Base-by-base conservation (phyloP, 2,797 vertebrate species). In the Lepus oiostolus region DNA sequence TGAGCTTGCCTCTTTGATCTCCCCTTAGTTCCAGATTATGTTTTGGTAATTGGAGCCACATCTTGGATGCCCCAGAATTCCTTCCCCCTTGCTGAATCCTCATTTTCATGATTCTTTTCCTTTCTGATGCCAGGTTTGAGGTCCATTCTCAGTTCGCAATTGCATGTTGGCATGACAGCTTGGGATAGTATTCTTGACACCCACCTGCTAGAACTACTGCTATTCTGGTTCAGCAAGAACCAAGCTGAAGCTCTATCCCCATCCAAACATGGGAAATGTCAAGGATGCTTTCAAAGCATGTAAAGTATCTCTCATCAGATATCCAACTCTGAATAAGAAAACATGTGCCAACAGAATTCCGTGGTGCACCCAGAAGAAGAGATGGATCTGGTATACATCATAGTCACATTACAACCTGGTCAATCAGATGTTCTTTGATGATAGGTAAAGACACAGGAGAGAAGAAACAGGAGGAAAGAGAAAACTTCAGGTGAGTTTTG, bases 91-190 rank as follows among this genome's bases (percentile, higher is more conserved):
- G n/a, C 85, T 52, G 7, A 85, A 77, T 38, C 11, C 12, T 76
- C 47, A 58, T n/a, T 92, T 96, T 90, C 32, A 83, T 85, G 4
- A 84, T 50, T 79, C 47, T 91, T 60, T 30, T 65, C 17, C 12
- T 95, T 88, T 93, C 58, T 79, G 17, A 86, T 28, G 35, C 11
- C 14, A 87, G 72, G 35, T 16, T 52, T 58, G 54, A 4, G 13
- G 12, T 26, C 63, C 87, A 58, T 26, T 0, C 10, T 72, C 26
- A 50, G 7, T 54, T 52, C 24, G 35, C 68, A 95, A 84, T 79
- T 58, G 38, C 17, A 88, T 42, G 7, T 32, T 84, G 50, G 32
- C 30, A 32, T 70, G 35, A 54, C 70, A 30, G 7, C 26, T 85
- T 84, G 50, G 58, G n/a, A 9, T 77, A 7, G 8, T 35, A 38